A percentile compares a stretch with the other conserved stretches of the same genome.
These are phyloP conservation scores for Eristalis tenax DNA, from an alignment of 2,888 invertebrate species.

Conservation along the genomic window DNA sequence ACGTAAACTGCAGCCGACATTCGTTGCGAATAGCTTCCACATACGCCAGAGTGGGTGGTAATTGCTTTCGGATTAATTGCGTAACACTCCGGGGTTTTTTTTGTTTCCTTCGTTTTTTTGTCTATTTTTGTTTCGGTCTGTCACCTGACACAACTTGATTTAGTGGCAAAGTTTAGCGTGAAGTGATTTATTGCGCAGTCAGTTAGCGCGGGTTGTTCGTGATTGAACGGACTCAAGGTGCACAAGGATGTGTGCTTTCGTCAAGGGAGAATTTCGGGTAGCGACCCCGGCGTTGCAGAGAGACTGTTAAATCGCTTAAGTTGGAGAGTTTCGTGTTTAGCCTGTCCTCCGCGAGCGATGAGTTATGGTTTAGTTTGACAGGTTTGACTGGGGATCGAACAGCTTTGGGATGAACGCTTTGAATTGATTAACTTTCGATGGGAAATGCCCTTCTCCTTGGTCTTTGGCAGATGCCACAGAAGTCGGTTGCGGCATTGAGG, in stretches of 20 bases:
- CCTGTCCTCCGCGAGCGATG: neutral
- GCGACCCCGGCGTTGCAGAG: neutral
- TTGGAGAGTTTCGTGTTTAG: neutral
- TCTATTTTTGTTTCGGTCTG: neutral
- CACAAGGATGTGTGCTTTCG: neutral
- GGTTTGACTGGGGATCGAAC: neutral
- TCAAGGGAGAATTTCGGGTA: neutral
- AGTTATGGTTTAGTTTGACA: neutral
- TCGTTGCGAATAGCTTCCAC: neutral
- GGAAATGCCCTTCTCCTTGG: neutral
- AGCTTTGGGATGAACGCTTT: neutral
- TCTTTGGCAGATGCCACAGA: neutral
- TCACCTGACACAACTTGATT: conserved; percentile 47
- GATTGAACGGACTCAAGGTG: neutral
- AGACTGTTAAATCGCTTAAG: neutral
- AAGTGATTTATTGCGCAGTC: conserved; percentile 41
- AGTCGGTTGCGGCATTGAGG: neutral
- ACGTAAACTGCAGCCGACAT: conserved; percentile 29
- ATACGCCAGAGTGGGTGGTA: conserved; percentile 5
- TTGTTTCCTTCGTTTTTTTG: neutral
- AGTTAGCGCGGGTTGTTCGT: conserved; percentile 10
- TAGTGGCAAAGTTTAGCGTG: conserved; percentile 20
- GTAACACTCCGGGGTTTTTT: conserved; percentile 6
- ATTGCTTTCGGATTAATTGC: conserved; percentile 24
- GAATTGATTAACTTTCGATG: neutral